Conservation (phyloP, 2,888 invertebrate genomes). For the Pharmacophagus antenor region DNA sequence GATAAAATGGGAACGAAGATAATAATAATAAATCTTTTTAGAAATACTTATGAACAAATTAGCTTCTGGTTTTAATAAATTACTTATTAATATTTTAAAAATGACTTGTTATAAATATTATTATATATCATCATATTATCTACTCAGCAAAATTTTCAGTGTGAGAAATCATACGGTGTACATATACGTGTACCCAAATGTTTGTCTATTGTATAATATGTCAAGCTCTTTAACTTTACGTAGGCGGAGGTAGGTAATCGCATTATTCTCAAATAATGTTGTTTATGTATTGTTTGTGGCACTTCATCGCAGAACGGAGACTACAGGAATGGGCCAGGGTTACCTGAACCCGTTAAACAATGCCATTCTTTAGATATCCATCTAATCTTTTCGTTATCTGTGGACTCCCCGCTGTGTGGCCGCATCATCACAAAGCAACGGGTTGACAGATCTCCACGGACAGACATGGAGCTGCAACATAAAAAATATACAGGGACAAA, state of each 20-base stretch:
- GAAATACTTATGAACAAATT: too few species aligned
- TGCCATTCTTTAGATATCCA: conserved; percentile 71
- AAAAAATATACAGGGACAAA: conserved; percentile 57
- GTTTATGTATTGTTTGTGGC: conserved; percentile 73
- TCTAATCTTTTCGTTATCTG: conserved; percentile 77
- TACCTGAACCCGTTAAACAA: conserved; percentile 74
- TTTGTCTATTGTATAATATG: conserved; percentile 4
- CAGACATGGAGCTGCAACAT: conserved; percentile 68
- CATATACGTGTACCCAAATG: not conserved
- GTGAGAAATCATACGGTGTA: too few species aligned
- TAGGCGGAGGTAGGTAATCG: conserved; percentile 54
- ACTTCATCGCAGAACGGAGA: conserved; percentile 52
- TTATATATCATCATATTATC: too few species aligned
- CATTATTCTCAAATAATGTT: conserved; percentile 70
- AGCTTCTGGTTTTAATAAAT: too few species aligned
- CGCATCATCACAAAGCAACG: conserved; percentile 76
- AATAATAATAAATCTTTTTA: too few species aligned
- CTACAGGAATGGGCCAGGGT: conserved; percentile 39
- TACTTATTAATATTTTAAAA: too few species aligned
- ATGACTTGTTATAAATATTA: too few species aligned
- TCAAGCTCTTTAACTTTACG: conserved; percentile 44
- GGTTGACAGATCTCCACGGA: conserved; percentile 77
- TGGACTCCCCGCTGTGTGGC: conserved; percentile 64
- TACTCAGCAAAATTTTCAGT: too few species aligned
- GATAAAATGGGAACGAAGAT: too few species aligned